Base-by-base conservation (phyloP, 2,888 invertebrate genomes). In the Hofmannophila pseudospretella region DNA sequence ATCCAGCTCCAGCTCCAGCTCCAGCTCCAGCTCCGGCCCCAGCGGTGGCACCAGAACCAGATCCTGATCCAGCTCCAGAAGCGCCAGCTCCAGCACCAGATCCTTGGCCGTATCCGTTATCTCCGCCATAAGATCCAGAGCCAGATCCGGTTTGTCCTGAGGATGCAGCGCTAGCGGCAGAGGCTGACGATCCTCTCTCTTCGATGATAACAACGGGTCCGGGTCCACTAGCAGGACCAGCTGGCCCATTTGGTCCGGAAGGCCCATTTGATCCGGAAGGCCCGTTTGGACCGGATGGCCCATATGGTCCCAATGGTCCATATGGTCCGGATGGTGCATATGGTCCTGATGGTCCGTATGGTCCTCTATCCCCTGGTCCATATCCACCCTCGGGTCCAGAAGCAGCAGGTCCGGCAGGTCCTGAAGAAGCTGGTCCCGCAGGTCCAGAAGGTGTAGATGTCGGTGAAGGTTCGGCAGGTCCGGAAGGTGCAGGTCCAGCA, bases 281-380 rank as follows among this genome's bases (percentile, higher is more conserved):
- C 11, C 37, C 37, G 19, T 35, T 14, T 35, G 20, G 29, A 20
- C 36, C 36, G 25, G 23, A 10, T n/a, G 32, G 13, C 13, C 31
- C 31, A 10, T 20, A 4, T 19, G 13, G 20, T 27, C 20, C 34
- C 2, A 19, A 13, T 23, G 7, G 12, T 22, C 23, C 32, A 4
- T 27, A 3, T 16, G 10, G 2, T n/a, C 34, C 38, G 0, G 20
- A 14, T n/a, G n/a, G n/a, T 27, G 9, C 16, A 16, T 3, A 3
- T 16, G 10, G 2, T n/a, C 34, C 38, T 0, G 20, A 14, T 0
- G 20, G 11, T 27, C 16, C 16, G 16, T 16, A 16, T n/a, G n/a
- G n/a, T 27, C 16, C 16, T 3, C 5, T 4, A 16, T 5, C 16
- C 5, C 16, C 16, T 3, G 5, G 16, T 16, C 16, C 16, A 38